Evolutionary conservation across 2,888 invertebrate genomes (phyloP).

Genomic region (Dexiosoma caninum): DNA sequence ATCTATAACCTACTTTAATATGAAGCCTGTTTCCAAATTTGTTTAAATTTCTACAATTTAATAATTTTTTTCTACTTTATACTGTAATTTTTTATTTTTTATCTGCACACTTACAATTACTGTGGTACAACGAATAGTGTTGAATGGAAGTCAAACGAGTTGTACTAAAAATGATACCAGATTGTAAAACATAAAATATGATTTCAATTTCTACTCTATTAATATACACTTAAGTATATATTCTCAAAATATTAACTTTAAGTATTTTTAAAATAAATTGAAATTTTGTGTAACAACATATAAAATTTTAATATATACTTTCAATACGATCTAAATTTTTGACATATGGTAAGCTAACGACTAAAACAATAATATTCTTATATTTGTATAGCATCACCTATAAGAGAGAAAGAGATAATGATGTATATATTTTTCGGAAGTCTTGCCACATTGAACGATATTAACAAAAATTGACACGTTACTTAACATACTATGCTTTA

Average conservation of each 20-base stretch:
- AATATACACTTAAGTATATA: neutral
- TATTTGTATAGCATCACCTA: neutral
- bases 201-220: neutral
- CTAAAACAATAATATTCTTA: too few relatives aligned
- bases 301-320: too few relatives aligned
- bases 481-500: too few relatives aligned
- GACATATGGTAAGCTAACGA: too few relatives aligned
- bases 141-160: conserved; percentile 51
- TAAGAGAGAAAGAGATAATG: conserved; percentile 8
- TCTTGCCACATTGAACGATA: neutral
- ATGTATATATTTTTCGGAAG: neutral
- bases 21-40: conserved; percentile 66
- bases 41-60: conserved; percentile 64
- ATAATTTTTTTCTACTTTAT: conserved; percentile 61
- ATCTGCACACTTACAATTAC: conserved; percentile 56
- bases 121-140: conserved; percentile 57
- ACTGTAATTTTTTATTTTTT: conserved; percentile 18
- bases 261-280: neutral
- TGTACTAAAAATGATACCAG: conserved; percentile 26
- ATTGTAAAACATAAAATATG: neutral
- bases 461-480: too few relatives aligned
- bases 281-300: too few relatives aligned
- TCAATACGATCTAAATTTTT: too few relatives aligned
- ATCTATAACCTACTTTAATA: conserved; percentile 4
- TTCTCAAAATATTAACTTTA: neutral